Percentiles rank a stretch among this genome's conserved stretches.
These are phyloP conservation scores for Drosophila orosa DNA, from an alignment of 1,140 invertebrate species.

Conservation along the genomic window DNA sequence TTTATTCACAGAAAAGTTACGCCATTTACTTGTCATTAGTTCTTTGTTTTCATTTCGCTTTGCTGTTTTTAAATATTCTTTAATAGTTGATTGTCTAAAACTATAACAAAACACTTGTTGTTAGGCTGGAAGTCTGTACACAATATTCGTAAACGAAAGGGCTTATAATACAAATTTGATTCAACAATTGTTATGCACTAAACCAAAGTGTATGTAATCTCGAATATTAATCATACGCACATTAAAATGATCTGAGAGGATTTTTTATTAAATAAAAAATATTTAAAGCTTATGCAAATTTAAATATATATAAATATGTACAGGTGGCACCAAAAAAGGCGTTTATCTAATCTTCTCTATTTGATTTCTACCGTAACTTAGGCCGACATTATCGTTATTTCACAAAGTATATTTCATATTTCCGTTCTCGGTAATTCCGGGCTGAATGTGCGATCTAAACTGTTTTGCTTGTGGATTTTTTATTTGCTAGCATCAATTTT, in stretches of 20 bases:
- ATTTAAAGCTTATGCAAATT: slow-evolving; percentile 28
- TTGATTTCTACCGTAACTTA: slow-evolving; percentile 13
- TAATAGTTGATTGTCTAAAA: slow-evolving; percentile 79
- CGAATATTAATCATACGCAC: slow-evolving; percentile 17
- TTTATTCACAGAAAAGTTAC: slow-evolving; percentile 82
- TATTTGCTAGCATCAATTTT: slow-evolving; percentile 9
- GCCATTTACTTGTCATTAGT: slow-evolving; percentile 80
- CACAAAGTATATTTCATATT: slow-evolving; percentile 22
- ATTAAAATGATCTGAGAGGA: slow-evolving; percentile 19
- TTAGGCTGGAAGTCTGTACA: slow-evolving; percentile 62
- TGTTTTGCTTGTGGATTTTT: slow-evolving; percentile 18
- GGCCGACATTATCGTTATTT: slow-evolving; percentile 4
- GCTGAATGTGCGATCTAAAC: slow-evolving; percentile 16
- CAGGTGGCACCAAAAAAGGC: slow-evolving; percentile 34
- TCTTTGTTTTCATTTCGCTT: slow-evolving; percentile 50
- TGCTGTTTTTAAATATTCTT: slow-evolving; percentile 52
- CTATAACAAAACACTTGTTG: slow-evolving; percentile 75
- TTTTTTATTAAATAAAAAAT: slow-evolving; percentile 15
- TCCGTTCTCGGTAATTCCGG: slow-evolving; percentile 2
- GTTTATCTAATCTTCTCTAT: background rate
- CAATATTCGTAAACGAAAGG: slow-evolving; percentile 23
- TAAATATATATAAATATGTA: slow-evolving; percentile 28
- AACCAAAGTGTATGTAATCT: slow-evolving; percentile 17
- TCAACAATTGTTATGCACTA: slow-evolving; percentile 20
- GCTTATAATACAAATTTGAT: slow-evolving; percentile 22